Conservation (phyloP, 1,140 invertebrate species). For the Drosophila melanica region DNA sequence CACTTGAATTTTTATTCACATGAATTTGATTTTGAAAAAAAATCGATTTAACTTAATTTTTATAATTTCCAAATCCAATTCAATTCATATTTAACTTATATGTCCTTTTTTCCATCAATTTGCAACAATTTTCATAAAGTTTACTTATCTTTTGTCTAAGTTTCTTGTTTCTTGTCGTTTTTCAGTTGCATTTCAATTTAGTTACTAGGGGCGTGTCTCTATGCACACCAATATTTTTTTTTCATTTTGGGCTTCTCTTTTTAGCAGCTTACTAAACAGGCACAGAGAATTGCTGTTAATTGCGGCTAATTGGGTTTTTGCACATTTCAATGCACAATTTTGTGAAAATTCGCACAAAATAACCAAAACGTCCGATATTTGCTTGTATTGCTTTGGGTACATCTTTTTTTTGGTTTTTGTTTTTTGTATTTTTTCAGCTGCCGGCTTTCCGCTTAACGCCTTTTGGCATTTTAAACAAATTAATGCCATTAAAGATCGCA, state of each 20-base stretch:
- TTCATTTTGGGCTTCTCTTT: constrained; percentile 7
- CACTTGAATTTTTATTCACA: no score
- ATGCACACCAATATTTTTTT: neutral
- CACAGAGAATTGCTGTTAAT: constrained; percentile 62
- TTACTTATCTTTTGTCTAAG: no score
- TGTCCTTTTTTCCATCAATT: no score
- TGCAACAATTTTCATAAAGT: no score
- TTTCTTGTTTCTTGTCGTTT: no score
- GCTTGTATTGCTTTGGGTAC: constrained; percentile 4
- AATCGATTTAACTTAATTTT: neutral
- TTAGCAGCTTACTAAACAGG: constrained; percentile 35
- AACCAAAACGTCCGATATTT: constrained; percentile 49
- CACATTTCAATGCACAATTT: constrained; percentile 74
- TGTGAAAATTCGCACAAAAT: constrained; percentile 78
- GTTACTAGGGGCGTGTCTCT: neutral
- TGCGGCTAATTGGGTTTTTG: constrained; percentile 73
- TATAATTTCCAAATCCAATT: neutral
- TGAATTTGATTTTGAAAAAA: no score
- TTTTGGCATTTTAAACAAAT: constrained; percentile 62
- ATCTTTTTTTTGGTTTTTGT: constrained; percentile 2
- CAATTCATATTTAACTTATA: neutral
- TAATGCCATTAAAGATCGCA: constrained; percentile 56
- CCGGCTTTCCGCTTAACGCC: constrained; percentile 28
- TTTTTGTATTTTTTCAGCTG: neutral
- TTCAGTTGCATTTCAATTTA: no score